phyloP scores from a whole-genome alignment of 1,140 invertebrate species.

The Hirudo medicinalis region DNA sequence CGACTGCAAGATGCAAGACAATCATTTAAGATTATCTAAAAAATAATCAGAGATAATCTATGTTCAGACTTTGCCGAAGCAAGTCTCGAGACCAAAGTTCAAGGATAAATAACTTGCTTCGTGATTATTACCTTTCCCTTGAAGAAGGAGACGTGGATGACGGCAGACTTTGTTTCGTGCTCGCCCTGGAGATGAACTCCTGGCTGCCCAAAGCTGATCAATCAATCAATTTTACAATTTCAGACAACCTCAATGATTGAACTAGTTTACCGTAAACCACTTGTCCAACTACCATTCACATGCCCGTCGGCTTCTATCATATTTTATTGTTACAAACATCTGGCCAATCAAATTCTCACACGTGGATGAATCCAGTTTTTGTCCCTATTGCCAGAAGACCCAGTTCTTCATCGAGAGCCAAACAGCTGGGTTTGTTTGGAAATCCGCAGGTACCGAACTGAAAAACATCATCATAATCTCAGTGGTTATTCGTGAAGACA shows the following conservation, averaged over 20 bases:
- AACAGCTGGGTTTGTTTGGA: constrained; percentile 52
- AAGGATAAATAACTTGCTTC: no score
- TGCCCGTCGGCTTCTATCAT: no score
- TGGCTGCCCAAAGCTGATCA: neutral
- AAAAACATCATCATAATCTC: neutral
- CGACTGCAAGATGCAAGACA: neutral
- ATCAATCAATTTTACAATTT: no score
- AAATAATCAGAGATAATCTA: no score
- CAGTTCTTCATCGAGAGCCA: constrained; percentile 78
- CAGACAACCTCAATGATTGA: no score
- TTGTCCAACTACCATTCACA: neutral
- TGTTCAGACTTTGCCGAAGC: no score
- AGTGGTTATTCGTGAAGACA: no score
- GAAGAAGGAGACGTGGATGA: neutral
- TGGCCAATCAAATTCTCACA: constrained; percentile 42
- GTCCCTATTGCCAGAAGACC: constrained; percentile 78
- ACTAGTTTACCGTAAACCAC: no score
- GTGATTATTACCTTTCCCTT: constrained; percentile 2
- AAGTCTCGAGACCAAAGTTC: no score
- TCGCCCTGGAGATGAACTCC: constrained; percentile 1
- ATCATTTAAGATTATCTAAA: no score
- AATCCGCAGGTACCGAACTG: constrained; percentile 54
- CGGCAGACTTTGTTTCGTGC: neutral
- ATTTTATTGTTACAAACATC: no score
- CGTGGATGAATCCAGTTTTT: constrained; percentile 71